Evolutionary conservation across 2,113 vertebrate genomes (phyloP), one percentile per base, ranked within the genome.

Genomic region (Casuarius casuarius): DNA sequence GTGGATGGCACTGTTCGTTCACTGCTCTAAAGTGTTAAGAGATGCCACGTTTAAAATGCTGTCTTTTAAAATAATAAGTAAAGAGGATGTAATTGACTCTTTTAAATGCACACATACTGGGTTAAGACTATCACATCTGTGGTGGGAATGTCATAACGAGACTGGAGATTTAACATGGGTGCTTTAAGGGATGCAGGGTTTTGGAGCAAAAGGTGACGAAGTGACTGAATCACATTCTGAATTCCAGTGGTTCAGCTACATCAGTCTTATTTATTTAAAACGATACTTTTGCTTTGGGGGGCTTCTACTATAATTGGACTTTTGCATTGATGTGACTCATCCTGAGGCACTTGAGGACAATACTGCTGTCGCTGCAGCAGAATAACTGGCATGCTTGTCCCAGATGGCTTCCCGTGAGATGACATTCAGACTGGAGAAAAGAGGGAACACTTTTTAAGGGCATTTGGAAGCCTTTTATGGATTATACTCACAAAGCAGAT

Each of bases 1-100:
- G 96, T 95, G 95, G 97, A 97, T 97, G 97, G 96, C 97, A 97
- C 74, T 97, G 97, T 97, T 97, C 74, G 66, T 96, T 97, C 84
- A 54, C 81, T 92, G 31, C 91, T 97, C 71, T 89, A 42, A 73
- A 63, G 67, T 66, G 48, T 29, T 59, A 73, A 59, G 74, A 89
- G 90, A 87, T 84, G 23, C 20, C 63, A 93, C 54, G 33, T 95
- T 95, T 90, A 5, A 83, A 82, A 79, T 35, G 62, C 62, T 89
- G 58, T 91, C 87, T 92, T 89, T 97, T 89, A 82, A 96, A 95
- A 94, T 95, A 83, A 91, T 95, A 88, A 97, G 6, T 0, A 29
- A 5, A 3, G 68, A 23, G 5, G 51, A 66, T 14, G 81, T 91
- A 96, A 94, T 83, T 92, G 87, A 87, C 71, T 95, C 81, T 46